These are phyloP conservation scores for Holothuria scabra DNA, from an alignment of 53 echinoderm and acorn worm species.

Conservation along the genomic window DNA sequence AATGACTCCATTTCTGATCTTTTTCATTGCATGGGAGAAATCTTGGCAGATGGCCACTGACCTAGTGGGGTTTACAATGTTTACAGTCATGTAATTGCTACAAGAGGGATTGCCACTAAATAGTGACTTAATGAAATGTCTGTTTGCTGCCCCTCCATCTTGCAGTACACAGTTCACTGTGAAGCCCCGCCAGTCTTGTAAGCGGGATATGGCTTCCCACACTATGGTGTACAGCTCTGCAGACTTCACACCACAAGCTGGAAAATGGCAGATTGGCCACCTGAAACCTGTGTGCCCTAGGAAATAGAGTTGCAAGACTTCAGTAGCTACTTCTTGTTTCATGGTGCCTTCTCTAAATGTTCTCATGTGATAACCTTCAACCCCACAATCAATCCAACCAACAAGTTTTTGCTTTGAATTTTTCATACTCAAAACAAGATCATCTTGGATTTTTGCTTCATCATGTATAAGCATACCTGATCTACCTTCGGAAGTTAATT, in stretches of 20 bases:
- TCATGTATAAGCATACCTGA: conserved; percentile 19
- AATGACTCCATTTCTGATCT: conserved; percentile 28
- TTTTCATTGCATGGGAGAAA: conserved; percentile 42
- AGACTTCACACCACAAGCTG: conserved; percentile 18
- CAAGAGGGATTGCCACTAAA: not conserved
- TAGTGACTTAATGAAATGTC: conserved; percentile 31
- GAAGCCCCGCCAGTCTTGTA: conserved; percentile 19
- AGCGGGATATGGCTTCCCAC: conserved; percentile 22
- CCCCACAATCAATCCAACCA: conserved; percentile 23
- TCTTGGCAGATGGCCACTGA: conserved; percentile 26
- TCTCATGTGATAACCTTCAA: conserved; percentile 32
- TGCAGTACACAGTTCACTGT: conserved; percentile 14
- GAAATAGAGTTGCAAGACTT: conserved; percentile 32
- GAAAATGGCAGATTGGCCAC: conserved; percentile 41
- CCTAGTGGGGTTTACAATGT: conserved; percentile 8
- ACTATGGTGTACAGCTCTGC: conserved; percentile 27
- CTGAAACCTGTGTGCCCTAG: conserved; percentile 46
- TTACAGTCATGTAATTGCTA: not conserved
- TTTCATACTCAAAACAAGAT: conserved; percentile 17
- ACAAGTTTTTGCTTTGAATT: conserved; percentile 1
- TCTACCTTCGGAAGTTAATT: not conserved
- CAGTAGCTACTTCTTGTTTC: not conserved
- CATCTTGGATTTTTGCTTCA: conserved; percentile 47
- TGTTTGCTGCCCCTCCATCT: conserved; percentile 36
- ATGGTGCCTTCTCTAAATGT: not conserved